Evolutionary conservation across 1,140 invertebrate species (phyloP).

Genomic region (Eumeta japonica): DNA sequence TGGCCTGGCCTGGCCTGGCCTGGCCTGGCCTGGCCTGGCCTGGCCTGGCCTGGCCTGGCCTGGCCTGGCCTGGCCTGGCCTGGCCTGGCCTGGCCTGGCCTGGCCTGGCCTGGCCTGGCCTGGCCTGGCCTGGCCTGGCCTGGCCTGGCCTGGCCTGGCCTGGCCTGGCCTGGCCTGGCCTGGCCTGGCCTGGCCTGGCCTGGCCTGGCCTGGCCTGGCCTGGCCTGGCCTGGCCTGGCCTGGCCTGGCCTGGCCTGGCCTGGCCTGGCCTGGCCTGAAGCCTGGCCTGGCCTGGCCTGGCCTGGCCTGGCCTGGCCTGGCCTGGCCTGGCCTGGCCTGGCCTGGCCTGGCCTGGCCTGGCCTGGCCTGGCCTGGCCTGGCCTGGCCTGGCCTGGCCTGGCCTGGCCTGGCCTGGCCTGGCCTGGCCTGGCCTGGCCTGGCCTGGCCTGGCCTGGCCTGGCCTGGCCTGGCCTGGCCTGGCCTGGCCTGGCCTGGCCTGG

Average conservation of each 20-base stretch:
- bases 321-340: constrained; percentile 26
- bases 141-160: constrained; percentile 1
- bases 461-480: not conserved
- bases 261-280: no score
- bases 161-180: constrained; percentile 16
- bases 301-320: constrained; percentile 32
- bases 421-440: constrained; percentile 27
- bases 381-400: no score
- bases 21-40: constrained; percentile 1
- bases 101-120: not conserved
- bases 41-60: constrained; percentile 4
- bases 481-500: constrained; percentile 6
- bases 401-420: constrained; percentile 24
- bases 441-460: constrained; percentile 21
- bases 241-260: constrained; percentile 26
- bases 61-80: constrained; percentile 5
- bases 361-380: constrained; percentile 27
- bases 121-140: not conserved
- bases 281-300: constrained; percentile 25
- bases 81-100: constrained; percentile 22
- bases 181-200: constrained; percentile 21
- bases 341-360: constrained; percentile 26
- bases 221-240: constrained; percentile 30
- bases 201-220: constrained; percentile 24
- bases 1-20: constrained; percentile 1